Evolutionary conservation across 2,797 vertebrate species (phyloP), one percentile per base, ranked within the genome.

Genomic region (Labroides dimidiatus): DNA sequence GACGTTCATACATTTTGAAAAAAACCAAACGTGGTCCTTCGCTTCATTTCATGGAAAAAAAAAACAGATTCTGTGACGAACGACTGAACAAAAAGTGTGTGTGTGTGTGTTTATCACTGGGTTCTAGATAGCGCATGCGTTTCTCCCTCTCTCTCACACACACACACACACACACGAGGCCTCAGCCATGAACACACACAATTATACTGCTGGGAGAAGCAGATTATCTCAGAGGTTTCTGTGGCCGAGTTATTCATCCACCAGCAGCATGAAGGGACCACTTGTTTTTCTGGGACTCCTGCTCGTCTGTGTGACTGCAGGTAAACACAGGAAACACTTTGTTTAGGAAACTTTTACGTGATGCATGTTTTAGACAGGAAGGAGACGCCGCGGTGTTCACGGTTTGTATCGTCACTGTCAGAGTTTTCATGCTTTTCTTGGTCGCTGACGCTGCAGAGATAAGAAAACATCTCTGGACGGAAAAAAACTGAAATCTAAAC

Each of bases 241-340:
- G 58, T 69, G 51, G 30, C 30, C 1, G 50, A 61, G 82, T 76
- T 78, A 72, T 80, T 85, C 78, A 79, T 74, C 61, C 62, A 78
- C 64, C 45, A 39, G 49, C 78, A 87, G 36, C 72, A 91, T 91
- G 92, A 80, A 27, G 17, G 78, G 77, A 50, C 85, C 55, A 72
- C 50, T 52, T 73, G 60, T 89, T 84, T 53, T 92, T 54, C 71
- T 92, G 49, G 88, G 82, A 37, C 85, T 93, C 17, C 77, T 93
- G 83, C 70, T 92, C 47, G 1, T 90, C 72, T 88, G 81, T 19
- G 43, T 86, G 54, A 43, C 76, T n/a, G 68, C 89, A 91, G 91
- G 90, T 92, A 90, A n/a, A 80, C 11, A 51, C 41, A 66, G 4
- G 33, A 36, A 41, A n/a, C 10, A 39, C 7, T 30, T 13, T 4